phyloP scores from a whole-genome alignment of 2,888 invertebrate species.

The Nebria brevicollis region DNA sequence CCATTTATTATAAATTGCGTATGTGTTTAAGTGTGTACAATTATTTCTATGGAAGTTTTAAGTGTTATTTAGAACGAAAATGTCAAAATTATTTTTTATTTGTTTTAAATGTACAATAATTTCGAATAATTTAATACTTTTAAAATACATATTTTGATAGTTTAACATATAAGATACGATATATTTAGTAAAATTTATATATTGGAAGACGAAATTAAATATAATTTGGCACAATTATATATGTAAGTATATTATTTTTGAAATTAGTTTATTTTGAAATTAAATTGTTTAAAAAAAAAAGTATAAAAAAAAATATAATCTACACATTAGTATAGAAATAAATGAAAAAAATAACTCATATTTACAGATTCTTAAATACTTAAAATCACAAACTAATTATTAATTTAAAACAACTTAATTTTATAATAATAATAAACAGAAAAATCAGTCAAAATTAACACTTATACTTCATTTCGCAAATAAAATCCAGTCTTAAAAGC shows the following conservation, averaged over 20 bases:
- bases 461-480: neutral
- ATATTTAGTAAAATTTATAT: neutral
- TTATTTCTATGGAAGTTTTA: too few relatives aligned
- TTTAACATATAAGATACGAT: neutral
- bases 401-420: neutral
- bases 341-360: neutral
- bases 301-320: neutral
- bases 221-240: neutral
- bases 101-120: neutral
- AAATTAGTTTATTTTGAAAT: too few relatives aligned
- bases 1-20: too few relatives aligned
- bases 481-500: neutral
- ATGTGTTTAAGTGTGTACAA: too few relatives aligned
- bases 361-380: neutral
- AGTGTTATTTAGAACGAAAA: neutral
- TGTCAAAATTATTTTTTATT: neutral
- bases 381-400: slow-evolving; percentile 1
- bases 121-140: neutral
- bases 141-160: slow-evolving; percentile 1
- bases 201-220: neutral
- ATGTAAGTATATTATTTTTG: too few relatives aligned
- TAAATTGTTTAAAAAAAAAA: neutral
- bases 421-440: neutral
- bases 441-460: neutral
- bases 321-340: neutral